Percentiles rank a stretch among this genome's conserved stretches.
These are phyloP conservation scores for Saccopteryx leptura DNA, from an alignment of 2,113 vertebrate genomes.

Conservation along the genomic window DNA sequence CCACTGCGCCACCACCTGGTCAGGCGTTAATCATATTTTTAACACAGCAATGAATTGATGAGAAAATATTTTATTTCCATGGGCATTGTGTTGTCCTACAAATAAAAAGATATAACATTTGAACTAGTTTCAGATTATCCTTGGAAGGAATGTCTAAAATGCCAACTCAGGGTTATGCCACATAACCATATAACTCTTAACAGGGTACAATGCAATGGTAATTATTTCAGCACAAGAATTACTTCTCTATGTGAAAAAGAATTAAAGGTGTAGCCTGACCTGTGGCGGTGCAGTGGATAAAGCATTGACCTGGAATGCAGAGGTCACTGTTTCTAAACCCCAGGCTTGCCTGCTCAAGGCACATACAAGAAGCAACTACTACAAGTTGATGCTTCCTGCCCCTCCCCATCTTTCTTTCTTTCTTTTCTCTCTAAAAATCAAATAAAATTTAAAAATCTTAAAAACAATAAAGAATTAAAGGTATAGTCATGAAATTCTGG, in stretches of 20 bases:
- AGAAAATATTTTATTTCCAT: conserved; percentile 7
- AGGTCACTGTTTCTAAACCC: too few relatives aligned
- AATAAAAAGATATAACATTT: conserved; percentile 27
- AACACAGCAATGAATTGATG: conserved; percentile 9
- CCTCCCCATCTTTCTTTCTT: too few relatives aligned
- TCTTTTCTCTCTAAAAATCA: too few relatives aligned
- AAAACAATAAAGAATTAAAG: background rate
- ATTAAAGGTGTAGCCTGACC: background rate
- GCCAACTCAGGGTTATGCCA: background rate
- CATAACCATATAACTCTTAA: background rate
- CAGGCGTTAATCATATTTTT: conserved; percentile 1
- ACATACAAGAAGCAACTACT: too few relatives aligned
- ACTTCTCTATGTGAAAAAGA: conserved; percentile 45
- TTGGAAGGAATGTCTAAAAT: conserved; percentile 31
- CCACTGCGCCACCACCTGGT: too few relatives aligned
- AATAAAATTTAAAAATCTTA: too few relatives aligned
- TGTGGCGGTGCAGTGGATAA: too few relatives aligned
- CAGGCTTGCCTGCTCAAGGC: too few relatives aligned
- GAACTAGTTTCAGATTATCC: conserved; percentile 35
- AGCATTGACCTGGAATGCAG: too few relatives aligned
- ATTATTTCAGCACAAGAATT: conserved; percentile 36
- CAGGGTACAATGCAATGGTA: background rate
- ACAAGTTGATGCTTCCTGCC: too few relatives aligned
- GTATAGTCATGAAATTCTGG: background rate
- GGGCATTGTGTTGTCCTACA: conserved; percentile 30